Conservation (phyloP, 2,797 vertebrate species). For the Schizopygopsis malacanthus region DNA sequence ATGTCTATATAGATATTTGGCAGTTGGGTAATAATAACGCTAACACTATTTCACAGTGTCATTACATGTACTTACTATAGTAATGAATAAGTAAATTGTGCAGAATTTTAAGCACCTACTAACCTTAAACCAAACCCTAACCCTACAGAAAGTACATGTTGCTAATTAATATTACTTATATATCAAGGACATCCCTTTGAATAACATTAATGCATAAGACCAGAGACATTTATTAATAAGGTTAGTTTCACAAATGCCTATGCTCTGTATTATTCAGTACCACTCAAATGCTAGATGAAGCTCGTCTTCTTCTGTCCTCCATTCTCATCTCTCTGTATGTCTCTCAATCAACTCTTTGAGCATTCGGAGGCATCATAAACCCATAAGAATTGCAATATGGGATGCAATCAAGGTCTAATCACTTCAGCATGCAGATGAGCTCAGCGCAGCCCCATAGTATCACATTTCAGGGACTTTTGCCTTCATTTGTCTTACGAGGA, state of each 20-base stretch:
- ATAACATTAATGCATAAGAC: not conserved
- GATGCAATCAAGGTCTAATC: slow-evolving; percentile 59
- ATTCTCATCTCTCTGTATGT: not conserved
- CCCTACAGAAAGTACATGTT: not conserved
- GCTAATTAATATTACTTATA: not conserved
- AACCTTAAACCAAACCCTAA: not conserved
- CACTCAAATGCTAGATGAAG: not conserved
- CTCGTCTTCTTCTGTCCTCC: not conserved
- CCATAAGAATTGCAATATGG: slow-evolving; percentile 5
- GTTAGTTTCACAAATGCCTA: not conserved
- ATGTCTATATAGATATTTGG: not conserved
- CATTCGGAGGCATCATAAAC: slow-evolving; percentile 9
- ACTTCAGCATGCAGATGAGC: slow-evolving; percentile 55
- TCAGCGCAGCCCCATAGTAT: slow-evolving; percentile 21
- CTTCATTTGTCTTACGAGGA: slow-evolving; percentile 9
- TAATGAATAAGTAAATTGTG: not conserved
- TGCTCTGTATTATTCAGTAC: not conserved
- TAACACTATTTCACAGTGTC: not conserved
- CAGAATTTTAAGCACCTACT: not conserved
- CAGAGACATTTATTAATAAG: not conserved
- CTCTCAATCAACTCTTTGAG: not conserved
- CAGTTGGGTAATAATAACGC: not conserved
- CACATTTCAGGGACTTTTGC: not conserved
- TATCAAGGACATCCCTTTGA: not conserved
- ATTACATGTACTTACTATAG: not conserved